A percentile compares a stretch with the other conserved stretches of the same genome.
Evolutionary conservation across 1,140 invertebrate species (phyloP).

Genomic region (Leptopilina clavipes): DNA sequence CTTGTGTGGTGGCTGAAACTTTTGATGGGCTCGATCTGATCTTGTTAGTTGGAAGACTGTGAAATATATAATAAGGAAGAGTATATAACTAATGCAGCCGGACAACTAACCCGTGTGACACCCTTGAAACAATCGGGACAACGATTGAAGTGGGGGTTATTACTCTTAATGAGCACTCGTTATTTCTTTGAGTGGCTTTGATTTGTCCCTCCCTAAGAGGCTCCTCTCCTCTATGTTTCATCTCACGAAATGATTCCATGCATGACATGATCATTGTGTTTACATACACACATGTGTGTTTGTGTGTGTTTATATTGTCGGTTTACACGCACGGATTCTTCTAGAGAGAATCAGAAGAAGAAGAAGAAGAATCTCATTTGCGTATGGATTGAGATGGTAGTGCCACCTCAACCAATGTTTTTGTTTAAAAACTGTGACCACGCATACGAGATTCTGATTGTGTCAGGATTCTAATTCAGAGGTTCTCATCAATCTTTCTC

Average conservation of each 20-base stretch:
- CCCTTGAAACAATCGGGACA: constrained; percentile 70
- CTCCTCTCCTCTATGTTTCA: constrained; percentile 36
- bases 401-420: constrained; percentile 65
- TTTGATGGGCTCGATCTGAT: constrained; percentile 22
- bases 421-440: constrained; percentile 64
- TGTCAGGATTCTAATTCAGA: constrained; percentile 60
- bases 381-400: constrained; percentile 73
- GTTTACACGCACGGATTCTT: constrained; percentile 56
- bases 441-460: constrained; percentile 66
- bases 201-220: constrained; percentile 60
- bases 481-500: constrained; percentile 51
- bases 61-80: constrained; percentile 63
- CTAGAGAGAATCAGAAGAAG: constrained; percentile 57
- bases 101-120: constrained; percentile 67
- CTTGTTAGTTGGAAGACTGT: background rate
- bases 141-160: constrained; percentile 65
- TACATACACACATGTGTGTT: constrained; percentile 4
- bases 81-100: constrained; percentile 56
- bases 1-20: background rate
- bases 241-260: constrained; percentile 5
- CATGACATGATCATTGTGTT: constrained; percentile 27
- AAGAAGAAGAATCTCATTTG: constrained; percentile 62
- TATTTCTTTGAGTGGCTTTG: constrained; percentile 73
- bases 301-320: constrained; percentile 42
- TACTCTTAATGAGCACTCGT: constrained; percentile 72